These are phyloP conservation scores for Corythaixoides concolor DNA, from an alignment of 2,113 vertebrate genomes.

Conservation along the genomic window DNA sequence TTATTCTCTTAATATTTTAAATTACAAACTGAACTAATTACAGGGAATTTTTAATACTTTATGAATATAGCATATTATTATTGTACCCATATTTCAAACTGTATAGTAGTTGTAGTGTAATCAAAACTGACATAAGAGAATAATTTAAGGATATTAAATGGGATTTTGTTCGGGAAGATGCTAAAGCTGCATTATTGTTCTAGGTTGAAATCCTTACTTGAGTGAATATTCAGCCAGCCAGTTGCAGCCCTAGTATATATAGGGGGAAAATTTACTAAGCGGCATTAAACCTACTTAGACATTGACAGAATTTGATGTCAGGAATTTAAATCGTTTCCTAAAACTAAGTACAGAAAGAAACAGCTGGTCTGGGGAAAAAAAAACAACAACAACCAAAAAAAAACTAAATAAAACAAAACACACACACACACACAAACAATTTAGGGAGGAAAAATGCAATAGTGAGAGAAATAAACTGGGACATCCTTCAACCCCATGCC, in stretches of 20 bases:
- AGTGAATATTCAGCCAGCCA: constrained; percentile 13
- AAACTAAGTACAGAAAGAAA: constrained; percentile 3
- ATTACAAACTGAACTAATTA: constrained; percentile 26
- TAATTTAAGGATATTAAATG: constrained; percentile 10
- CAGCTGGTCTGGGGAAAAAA: neutral
- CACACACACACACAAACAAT: neutral
- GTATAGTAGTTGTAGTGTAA: neutral
- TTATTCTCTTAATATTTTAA: constrained; percentile 58
- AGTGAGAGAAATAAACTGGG: neutral
- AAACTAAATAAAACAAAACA: no score
- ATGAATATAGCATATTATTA: neutral
- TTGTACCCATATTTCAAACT: neutral
- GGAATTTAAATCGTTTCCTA: neutral
- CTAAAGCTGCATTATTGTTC: constrained; percentile 4
- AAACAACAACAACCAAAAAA: neutral
- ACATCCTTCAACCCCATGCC: neutral
- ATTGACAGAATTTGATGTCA: neutral
- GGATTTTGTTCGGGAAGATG: neutral
- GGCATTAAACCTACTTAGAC: neutral
- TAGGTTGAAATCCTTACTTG: neutral
- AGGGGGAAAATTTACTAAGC: neutral
- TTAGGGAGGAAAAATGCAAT: neutral
- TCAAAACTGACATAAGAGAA: neutral
- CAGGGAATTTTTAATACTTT: neutral
- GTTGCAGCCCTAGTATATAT: neutral